These are phyloP conservation scores for Amiota mariae DNA, from an alignment of 2,888 invertebrate genomes.

Conservation along the genomic window DNA sequence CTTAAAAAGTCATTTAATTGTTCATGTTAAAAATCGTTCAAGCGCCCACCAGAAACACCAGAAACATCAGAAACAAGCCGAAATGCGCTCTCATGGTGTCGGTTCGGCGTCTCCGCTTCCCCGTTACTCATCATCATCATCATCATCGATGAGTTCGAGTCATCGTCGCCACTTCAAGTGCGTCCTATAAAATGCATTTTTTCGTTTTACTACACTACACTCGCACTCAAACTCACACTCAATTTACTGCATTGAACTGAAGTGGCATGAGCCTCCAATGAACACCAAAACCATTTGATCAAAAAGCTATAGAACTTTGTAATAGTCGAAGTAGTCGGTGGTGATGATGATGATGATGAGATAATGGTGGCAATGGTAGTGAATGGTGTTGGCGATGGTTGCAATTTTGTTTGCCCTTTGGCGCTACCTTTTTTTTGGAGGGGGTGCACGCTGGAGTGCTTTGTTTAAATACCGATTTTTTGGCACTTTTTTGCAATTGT, in stretches of 20 bases:
- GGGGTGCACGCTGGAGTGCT: slow-evolving; percentile 42
- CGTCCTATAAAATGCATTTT: slow-evolving; percentile 1
- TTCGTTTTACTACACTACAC: neutral
- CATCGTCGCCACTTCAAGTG: neutral
- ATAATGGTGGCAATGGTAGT: neutral
- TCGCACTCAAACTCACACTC: neutral
- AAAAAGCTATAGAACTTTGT: slow-evolving; percentile 10
- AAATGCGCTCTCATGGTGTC: neutral
- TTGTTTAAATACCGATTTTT: slow-evolving; percentile 59
- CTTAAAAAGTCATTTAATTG: slow-evolving; percentile 68
- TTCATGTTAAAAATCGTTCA: slow-evolving; percentile 43
- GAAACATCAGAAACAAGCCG: neutral
- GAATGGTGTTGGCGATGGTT: slow-evolving; percentile 46
- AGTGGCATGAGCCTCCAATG: neutral
- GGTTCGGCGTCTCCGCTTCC: neutral
- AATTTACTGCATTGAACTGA: neutral
- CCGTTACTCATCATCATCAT: neutral
- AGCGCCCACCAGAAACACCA: neutral
- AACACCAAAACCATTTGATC: neutral
- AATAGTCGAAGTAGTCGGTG: neutral
- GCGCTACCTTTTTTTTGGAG: slow-evolving; percentile 57
- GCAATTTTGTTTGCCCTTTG: slow-evolving; percentile 67
- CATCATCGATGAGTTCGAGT: neutral
- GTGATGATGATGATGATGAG: neutral
- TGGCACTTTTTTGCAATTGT: slow-evolving; percentile 41